Evolutionary conservation across 2,113 vertebrate species (phyloP).

Genomic region (Cololabis saira): DNA sequence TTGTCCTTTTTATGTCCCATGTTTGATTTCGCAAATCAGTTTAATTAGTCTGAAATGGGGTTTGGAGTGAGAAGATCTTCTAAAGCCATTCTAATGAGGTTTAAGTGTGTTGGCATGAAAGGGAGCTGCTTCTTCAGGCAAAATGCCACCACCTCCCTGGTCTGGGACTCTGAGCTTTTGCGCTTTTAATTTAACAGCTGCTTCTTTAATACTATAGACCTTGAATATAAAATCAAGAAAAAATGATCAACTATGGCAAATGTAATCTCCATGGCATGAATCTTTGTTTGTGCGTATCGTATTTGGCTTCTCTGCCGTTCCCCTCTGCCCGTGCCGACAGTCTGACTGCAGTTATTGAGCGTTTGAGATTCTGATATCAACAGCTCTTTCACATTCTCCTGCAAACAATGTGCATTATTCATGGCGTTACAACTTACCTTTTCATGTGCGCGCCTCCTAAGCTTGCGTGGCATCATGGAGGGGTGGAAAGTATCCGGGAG

Average conservation of each 20-base stretch:
- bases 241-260: constrained; percentile 34
- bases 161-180: constrained; percentile 38
- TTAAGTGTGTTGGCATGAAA: constrained; percentile 42
- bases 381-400: constrained; percentile 32
- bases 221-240: constrained; percentile 44
- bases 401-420: constrained; percentile 77
- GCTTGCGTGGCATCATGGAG: constrained; percentile 34
- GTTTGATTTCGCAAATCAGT: constrained; percentile 52
- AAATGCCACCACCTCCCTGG: constrained; percentile 34
- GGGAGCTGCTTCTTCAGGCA: constrained; percentile 38
- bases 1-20: constrained; percentile 32
- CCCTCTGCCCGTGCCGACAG: constrained; percentile 25
- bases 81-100: constrained; percentile 45
- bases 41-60: constrained; percentile 48
- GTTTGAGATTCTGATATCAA: constrained; percentile 46
- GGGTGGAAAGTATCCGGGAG: constrained; percentile 39
- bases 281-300: constrained; percentile 38
- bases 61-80: constrained; percentile 38
- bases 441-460: constrained; percentile 60
- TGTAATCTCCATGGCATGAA: constrained; percentile 8
- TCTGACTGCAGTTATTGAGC: constrained; percentile 51
- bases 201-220: constrained; percentile 39
- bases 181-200: constrained; percentile 44
- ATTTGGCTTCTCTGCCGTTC: constrained; percentile 21
- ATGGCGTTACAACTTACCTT: constrained; percentile 63